Percentiles rank a stretch among this genome's conserved stretches.
These are phyloP conservation scores for Urocyon cinereoargenteus DNA, from an alignment of 2,797 vertebrate genomes.

Conservation along the genomic window DNA sequence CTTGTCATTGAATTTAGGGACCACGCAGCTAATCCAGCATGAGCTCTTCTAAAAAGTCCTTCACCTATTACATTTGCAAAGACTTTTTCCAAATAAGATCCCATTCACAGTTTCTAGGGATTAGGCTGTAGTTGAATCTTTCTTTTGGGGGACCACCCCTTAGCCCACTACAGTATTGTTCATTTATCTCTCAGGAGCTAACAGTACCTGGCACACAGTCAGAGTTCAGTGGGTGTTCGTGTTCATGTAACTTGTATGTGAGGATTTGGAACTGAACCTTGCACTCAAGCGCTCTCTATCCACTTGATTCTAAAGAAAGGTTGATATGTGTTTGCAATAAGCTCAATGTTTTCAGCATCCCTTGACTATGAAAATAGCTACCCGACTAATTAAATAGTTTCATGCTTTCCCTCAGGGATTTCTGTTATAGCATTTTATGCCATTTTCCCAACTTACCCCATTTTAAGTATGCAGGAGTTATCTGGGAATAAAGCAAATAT, in stretches of 20 bases:
- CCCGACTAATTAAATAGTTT: background rate
- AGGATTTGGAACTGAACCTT: background rate
- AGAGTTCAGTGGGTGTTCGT: too few relatives aligned
- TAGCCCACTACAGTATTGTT: accelerated
- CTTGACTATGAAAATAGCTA: conserved; percentile 26
- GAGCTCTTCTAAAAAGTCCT: conserved; percentile 8
- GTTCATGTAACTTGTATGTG: background rate
- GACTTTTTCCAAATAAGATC: background rate
- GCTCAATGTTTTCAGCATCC: background rate
- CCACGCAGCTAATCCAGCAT: background rate
- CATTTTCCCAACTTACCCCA: background rate
- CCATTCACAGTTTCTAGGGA: background rate
- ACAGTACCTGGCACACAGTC: background rate
- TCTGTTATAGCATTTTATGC: conserved; percentile 16
- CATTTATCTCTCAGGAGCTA: background rate
- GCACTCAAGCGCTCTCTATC: background rate
- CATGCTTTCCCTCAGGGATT: background rate
- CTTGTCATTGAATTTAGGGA: background rate
- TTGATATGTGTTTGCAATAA: background rate
- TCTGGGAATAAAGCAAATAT: background rate
- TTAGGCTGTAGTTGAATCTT: background rate
- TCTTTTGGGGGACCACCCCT: background rate
- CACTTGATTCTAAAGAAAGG: background rate
- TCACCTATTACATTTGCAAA: background rate
- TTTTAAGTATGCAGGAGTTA: background rate